phyloP scores from a whole-genome alignment of 2,797 vertebrate genomes.

The Trematomus bernacchii region DNA sequence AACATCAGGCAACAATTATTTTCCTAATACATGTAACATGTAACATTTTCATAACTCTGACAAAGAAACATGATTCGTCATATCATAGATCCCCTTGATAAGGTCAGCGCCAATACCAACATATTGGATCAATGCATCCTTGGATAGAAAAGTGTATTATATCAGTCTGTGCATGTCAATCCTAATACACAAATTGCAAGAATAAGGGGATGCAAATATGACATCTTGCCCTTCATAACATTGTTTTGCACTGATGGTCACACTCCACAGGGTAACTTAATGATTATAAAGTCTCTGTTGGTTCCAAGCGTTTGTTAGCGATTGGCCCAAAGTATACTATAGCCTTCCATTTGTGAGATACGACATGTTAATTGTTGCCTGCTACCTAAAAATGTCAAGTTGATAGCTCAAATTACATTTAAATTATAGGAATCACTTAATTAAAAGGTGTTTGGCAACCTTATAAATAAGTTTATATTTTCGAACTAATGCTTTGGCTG shows the following conservation, averaged over 20 bases:
- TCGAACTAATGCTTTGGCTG: conserved; percentile 25
- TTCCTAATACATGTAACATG: neutral
- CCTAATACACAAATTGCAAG: neutral
- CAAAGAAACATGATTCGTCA: neutral
- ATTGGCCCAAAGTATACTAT: conserved; percentile 13
- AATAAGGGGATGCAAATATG: neutral
- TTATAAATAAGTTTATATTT: conserved; percentile 25
- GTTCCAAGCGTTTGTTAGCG: conserved; percentile 23
- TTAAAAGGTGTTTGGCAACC: conserved; percentile 27
- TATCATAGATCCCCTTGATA: neutral
- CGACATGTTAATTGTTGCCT: conserved; percentile 49
- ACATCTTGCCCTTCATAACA: neutral
- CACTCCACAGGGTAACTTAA: neutral
- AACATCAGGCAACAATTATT: neutral
- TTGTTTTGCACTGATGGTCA: conserved; percentile 1
- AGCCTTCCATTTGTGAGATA: conserved; percentile 24
- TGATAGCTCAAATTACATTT: conserved; percentile 24
- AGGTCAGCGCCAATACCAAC: neutral
- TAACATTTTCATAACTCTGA: neutral
- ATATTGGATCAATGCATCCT: neutral
- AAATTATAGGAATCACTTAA: conserved; percentile 38
- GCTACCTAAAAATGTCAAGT: conserved; percentile 25
- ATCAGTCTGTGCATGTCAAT: neutral
- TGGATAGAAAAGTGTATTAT: neutral
- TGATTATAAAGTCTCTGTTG: conserved; percentile 7